Percentiles rank a stretch among this genome's conserved stretches.
Evolutionary conservation across 2,113 vertebrate genomes (phyloP).

Genomic region (Leptocoma aspasia): DNA sequence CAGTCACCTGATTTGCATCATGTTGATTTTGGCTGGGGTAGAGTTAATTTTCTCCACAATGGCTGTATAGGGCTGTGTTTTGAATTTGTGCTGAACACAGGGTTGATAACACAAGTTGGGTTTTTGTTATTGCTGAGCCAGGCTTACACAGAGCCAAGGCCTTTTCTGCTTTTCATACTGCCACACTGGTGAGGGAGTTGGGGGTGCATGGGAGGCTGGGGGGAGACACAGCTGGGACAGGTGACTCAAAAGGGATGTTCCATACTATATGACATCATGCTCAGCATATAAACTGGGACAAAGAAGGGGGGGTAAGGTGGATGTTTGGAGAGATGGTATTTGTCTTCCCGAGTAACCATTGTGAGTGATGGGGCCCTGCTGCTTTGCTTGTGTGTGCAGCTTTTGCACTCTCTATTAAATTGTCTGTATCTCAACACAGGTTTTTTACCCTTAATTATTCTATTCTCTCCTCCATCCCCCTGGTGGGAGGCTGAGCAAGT

Average conservation of each 20-base stretch:
- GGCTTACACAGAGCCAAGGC: not conserved
- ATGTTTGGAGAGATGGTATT: fast-evolving
- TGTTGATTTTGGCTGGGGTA: not conserved
- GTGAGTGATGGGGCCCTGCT: fast-evolving
- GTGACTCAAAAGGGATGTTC: not conserved
- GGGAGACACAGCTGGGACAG: not conserved
- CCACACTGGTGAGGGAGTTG: fast-evolving
- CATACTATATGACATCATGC: not conserved
- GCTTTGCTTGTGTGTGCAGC: not conserved
- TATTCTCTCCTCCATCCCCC: not conserved
- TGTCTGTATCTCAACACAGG: not conserved
- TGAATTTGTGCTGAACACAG: not conserved
- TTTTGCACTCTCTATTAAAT: not conserved
- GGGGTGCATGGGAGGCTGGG: no score
- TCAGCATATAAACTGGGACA: fast-evolving
- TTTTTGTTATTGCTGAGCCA: not conserved
- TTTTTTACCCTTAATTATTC: not conserved
- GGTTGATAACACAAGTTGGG: not conserved
- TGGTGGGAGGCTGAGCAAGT: fast-evolving
- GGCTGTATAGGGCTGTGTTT: not conserved
- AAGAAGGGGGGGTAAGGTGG: not conserved
- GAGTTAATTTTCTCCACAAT: not conserved
- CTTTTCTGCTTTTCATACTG: not conserved
- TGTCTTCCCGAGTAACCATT: not conserved
- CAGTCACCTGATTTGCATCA: not conserved